Conservation (phyloP, 1,140 invertebrate genomes). For the Hycleus phaleratus region DNA sequence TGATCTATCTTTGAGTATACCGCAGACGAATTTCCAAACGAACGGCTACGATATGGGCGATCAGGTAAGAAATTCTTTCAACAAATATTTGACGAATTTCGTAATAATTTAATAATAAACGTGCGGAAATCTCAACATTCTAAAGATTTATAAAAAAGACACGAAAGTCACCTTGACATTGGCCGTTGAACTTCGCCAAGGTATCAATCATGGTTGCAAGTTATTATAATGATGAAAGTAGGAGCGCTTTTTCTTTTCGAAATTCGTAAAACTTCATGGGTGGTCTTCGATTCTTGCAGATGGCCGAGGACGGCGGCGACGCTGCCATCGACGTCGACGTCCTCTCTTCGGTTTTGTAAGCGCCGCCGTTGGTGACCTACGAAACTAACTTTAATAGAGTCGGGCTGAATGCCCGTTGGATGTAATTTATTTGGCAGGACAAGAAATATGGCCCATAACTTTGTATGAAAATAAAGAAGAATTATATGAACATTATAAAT, state of each 20-base stretch:
- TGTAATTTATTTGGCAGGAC: constrained; percentile 42
- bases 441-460: constrained; percentile 43
- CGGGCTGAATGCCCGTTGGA: constrained; percentile 34
- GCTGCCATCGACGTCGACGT: constrained; percentile 1
- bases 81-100: not conserved
- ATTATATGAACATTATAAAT: constrained; percentile 43
- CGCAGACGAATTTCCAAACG: constrained; percentile 49
- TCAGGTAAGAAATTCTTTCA: constrained; percentile 49
- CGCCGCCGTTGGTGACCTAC: constrained; percentile 33
- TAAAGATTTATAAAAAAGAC: constrained; percentile 5
- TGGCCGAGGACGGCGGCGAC: not conserved
- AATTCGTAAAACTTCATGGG: not conserved
- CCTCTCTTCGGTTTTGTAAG: constrained; percentile 7
- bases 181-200: constrained; percentile 21
- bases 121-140: constrained; percentile 6
- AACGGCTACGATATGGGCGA: constrained; percentile 68
- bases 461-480: constrained; percentile 44
- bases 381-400: constrained; percentile 40
- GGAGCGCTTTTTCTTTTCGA: not conserved
- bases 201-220: constrained; percentile 18
- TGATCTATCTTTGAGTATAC: constrained; percentile 60
- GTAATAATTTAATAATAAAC: constrained; percentile 1
- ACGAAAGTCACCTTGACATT: constrained; percentile 16
- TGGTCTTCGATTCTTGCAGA: not conserved
- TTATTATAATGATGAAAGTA: too few species aligned